Evolutionary conservation across 2,888 invertebrate genomes (phyloP), one percentile per base, ranked within the genome.

Genomic region (Stenodera caucasica): DNA sequence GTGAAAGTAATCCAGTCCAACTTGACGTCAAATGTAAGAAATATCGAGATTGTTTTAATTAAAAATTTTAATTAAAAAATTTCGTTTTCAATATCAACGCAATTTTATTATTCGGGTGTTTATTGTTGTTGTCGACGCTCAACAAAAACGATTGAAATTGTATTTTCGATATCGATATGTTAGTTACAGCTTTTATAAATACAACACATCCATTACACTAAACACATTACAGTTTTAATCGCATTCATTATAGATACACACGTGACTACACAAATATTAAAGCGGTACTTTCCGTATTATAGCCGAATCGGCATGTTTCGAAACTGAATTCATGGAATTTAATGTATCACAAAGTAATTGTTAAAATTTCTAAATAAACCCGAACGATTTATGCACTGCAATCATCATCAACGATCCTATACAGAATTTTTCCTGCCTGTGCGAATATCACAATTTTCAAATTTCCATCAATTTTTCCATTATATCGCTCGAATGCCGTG

Each of bases 21-120:
- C 82, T 95, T 70, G 92, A 92, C 80, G 89, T 95, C 62, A 88
- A 91, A 85, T 94, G 95, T 95, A 84, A 90, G 90, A 85, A 21
- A 45, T 11, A 9, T 72, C 60, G 12, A 14, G n/a, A 14, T 8
- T 54, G n/a, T 60, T 40, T 57, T 37, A 57, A 50, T 51, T 14
- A 53, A 52, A 40, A 45, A 3, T 29, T 56, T 15, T 32, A 21
- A 49, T 26, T 56, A 18, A 23, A 56, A 45, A 35, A 45, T 33
- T 3, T 33, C 1, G n/a, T 33, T 33, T n/a, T 33, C 5, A 4
- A 4, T 26, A 5, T 5, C 26, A 2, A 4, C 26, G 26, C 5
- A 26, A 4, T 26, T 26, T 26, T 26, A 26, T 30, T 30, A 8
- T 30, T 30, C 8, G 9, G 4, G 1, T 30, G 26, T 26, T 26